Percentiles rank a stretch among this genome's conserved stretches.
These are phyloP conservation scores for Alloplasta piceator DNA, from an alignment of 2,888 invertebrate species.

Conservation along the genomic window DNA sequence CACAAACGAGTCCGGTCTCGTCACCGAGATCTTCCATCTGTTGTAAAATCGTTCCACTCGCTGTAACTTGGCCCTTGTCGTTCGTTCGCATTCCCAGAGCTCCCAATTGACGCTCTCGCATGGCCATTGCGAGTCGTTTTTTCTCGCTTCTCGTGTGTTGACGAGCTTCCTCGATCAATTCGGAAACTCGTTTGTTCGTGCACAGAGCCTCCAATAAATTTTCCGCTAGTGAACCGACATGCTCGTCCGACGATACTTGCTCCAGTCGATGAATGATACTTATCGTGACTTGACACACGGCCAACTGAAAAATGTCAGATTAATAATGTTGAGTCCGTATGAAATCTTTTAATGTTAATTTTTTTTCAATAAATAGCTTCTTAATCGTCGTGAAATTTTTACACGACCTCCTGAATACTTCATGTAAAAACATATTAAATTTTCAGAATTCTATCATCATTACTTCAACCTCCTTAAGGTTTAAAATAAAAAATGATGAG, in stretches of 20 bases:
- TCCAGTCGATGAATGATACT: conserved; percentile 98
- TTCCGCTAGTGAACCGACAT: conserved; percentile 98
- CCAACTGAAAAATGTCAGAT: conserved; percentile 84
- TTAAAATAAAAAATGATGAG: too few relatives aligned
- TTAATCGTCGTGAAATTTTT: too few relatives aligned
- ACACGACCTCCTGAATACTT: too few relatives aligned
- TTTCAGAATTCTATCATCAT: too few relatives aligned
- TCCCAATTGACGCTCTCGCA: conserved; percentile 97
- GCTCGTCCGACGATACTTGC: conserved; percentile 98
- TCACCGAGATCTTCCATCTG: conserved; percentile 98
- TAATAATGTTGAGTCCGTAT: too few relatives aligned
- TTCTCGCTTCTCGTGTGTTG: conserved; percentile 98
- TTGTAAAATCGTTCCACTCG: conserved; percentile 94
- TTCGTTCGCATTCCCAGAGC: conserved; percentile 98
- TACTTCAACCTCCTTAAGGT: too few relatives aligned
- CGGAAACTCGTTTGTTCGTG: conserved; percentile 91
- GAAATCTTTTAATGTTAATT: too few relatives aligned
- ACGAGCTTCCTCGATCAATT: conserved; percentile 95
- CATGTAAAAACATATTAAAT: too few relatives aligned
- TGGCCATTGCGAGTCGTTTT: conserved; percentile 99
- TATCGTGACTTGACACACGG: conserved; percentile 94
- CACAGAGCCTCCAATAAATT: conserved; percentile 94
- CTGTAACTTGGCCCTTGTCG: conserved; percentile 98
- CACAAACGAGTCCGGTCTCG: conserved; percentile 97
- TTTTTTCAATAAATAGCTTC: too few relatives aligned